Conservation (phyloP, 2,797 vertebrate genomes). For the Poecilia picta region DNA sequence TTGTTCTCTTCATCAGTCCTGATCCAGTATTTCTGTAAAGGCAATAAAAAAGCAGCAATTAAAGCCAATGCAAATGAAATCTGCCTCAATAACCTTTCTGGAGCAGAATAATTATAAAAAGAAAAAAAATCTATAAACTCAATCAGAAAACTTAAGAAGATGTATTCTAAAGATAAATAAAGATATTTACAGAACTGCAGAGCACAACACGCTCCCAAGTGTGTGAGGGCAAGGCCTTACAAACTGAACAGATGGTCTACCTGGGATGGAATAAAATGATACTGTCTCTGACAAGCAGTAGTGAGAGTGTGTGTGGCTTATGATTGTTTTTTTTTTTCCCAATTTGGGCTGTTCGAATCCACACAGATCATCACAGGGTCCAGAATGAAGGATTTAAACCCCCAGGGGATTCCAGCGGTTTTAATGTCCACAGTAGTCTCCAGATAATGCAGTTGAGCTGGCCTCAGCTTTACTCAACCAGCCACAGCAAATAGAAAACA, state of each 20-base stretch:
- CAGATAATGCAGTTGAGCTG: conserved; percentile 54
- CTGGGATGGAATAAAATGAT: conserved; percentile 43
- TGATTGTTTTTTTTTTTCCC: conserved; percentile 66
- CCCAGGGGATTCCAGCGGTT: conserved; percentile 42
- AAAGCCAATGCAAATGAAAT: background rate
- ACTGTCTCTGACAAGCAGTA: conserved; percentile 48
- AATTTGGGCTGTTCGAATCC: conserved; percentile 65
- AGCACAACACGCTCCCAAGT: background rate
- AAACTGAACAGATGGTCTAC: conserved; percentile 65
- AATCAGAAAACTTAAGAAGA: background rate
- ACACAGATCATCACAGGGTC: conserved; percentile 67
- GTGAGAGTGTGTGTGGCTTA: conserved; percentile 48
- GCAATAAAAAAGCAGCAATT: background rate
- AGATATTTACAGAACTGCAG: conserved; percentile 2
- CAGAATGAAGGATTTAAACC: conserved; percentile 71
- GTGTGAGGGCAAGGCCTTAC: conserved; percentile 28
- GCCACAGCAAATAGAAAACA: conserved; percentile 32
- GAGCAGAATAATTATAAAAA: background rate
- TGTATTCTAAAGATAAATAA: background rate
- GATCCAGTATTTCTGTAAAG: conserved; percentile 2
- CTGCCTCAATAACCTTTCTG: background rate
- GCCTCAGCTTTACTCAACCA: conserved; percentile 53
- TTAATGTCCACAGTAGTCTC: conserved; percentile 49
- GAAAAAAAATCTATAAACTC: background rate
- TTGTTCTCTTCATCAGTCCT: background rate